These are phyloP conservation scores for Hestina assimilis DNA, from an alignment of 1,140 invertebrate species.

Conservation along the genomic window DNA sequence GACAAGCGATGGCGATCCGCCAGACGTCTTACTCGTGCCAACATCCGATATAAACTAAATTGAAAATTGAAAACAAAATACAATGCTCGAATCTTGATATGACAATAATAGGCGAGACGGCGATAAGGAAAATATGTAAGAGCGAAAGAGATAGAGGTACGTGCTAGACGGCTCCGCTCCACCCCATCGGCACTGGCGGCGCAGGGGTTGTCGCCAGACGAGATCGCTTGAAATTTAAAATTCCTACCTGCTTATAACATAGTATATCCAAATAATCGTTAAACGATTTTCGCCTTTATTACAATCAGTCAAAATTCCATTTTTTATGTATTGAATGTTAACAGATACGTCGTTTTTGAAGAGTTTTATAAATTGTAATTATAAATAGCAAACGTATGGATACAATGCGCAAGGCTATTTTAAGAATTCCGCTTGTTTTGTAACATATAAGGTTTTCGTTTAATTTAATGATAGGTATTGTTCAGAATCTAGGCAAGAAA, in stretches of 20 bases:
- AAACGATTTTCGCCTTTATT: constrained; percentile 55
- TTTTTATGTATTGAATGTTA: constrained; percentile 23
- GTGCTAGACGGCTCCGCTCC: constrained; percentile 58
- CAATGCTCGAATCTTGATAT: constrained; percentile 75
- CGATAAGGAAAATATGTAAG: constrained; percentile 41
- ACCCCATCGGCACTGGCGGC: constrained; percentile 56
- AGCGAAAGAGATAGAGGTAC: constrained; percentile 42
- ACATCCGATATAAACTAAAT: constrained; percentile 76
- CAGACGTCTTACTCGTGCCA: constrained; percentile 68
- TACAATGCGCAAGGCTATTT: constrained; percentile 70
- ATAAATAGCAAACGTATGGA: constrained; percentile 72
- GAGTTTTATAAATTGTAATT: constrained; percentile 62
- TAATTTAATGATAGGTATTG: neutral
- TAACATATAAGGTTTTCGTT: constrained; percentile 28
- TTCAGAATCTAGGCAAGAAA: neutral
- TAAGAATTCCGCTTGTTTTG: constrained; percentile 63
- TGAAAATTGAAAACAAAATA: constrained; percentile 77
- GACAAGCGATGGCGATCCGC: constrained; percentile 47
- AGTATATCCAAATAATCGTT: constrained; percentile 32
- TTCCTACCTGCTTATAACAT: constrained; percentile 60
- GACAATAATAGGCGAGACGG: constrained; percentile 73
- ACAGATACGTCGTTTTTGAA: constrained; percentile 43
- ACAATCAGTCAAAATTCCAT: constrained; percentile 20
- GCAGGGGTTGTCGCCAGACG: constrained; percentile 72
- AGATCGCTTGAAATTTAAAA: constrained; percentile 66